Conservation (phyloP, 2,113 vertebrate species). For the Gobio gobio region DNA sequence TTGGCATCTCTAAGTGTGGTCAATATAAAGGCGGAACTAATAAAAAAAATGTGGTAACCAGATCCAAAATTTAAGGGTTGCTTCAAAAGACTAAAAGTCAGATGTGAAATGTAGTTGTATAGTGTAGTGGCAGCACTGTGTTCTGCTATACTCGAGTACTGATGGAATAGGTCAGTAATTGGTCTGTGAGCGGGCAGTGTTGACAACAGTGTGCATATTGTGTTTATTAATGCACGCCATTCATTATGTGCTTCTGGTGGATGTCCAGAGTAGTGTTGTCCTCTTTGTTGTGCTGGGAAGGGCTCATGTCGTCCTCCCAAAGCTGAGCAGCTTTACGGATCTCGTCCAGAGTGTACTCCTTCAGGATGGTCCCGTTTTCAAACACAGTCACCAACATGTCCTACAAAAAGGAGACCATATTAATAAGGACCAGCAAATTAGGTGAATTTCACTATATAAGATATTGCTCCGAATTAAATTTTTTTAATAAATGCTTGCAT, state of each 20-base stretch:
- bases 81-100: neutral
- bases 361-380: conserved; percentile 73
- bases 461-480: no score
- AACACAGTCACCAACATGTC: conserved; percentile 78
- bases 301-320: conserved; percentile 64
- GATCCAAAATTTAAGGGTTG: neutral
- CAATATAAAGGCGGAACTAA: neutral
- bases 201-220: neutral
- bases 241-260: conserved; percentile 72
- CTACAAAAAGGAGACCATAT: conserved; percentile 51
- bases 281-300: conserved; percentile 65
- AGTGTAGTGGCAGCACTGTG: neutral
- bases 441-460: no score
- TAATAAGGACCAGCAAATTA: neutral
- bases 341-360: conserved; percentile 77
- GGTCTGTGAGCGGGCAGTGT: conserved; percentile 49
- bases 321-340: conserved; percentile 76
- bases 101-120: neutral
- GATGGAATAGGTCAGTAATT: conserved; percentile 1
- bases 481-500: no score
- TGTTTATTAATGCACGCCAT: conserved; percentile 66
- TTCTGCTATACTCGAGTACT: neutral
- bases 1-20: conserved; percentile 34
- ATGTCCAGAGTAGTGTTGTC: conserved; percentile 50
- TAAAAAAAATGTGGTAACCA: conserved; percentile 8